Evolutionary conservation across 2,888 invertebrate species (phyloP), one percentile per base, ranked within the genome.

Genomic region (Drosophila longiperda): DNA sequence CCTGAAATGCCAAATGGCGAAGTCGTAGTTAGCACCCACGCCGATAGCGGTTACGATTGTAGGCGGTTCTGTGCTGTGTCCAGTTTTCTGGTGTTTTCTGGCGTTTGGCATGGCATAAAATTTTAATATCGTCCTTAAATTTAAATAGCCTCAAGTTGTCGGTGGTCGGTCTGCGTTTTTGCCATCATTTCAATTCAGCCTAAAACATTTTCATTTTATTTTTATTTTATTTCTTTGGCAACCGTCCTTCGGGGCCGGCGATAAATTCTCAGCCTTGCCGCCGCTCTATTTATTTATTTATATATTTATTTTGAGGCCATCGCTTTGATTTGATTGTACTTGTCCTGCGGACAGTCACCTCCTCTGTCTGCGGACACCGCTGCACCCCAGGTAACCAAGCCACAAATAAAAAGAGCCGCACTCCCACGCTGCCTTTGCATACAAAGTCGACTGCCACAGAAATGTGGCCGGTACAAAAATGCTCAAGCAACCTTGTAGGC

Each of bases 111-210:
- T 65, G 66, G 57, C 80, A 79, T 87, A 73, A 59, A 89, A 87
- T 79, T 84, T 89, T 87, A 89, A 89, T 87, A 73, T 69, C 67
- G 79, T 62, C 68, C 84, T 82, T 82, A 84, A 84, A 74, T 81
- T 87, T 87, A 82, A 89, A 84, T 81, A 77, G 88, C 86, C 83
- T 78, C 66, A 77, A 82, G 81, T 73, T 73, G 81, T 78, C 60
- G 69, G 63, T 59, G 59, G 80, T 33, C 23, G 54, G 34, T 2
- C 62, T 73, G 81, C 53, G 63, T 78, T 78, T 78, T 79, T 78
- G 82, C 65, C 67, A 82, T 53, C 68, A 64, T 67, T 82, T 82
- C 73, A 71, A 76, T 87, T 83, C 66, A 48, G 74, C 36, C 23
- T 60, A 20, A 62, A 38, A 32, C 54, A 60, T 82, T 87, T 29